Evolutionary conservation across 2,113 vertebrate genomes (phyloP).

Genomic region (Tyrannus savana): DNA sequence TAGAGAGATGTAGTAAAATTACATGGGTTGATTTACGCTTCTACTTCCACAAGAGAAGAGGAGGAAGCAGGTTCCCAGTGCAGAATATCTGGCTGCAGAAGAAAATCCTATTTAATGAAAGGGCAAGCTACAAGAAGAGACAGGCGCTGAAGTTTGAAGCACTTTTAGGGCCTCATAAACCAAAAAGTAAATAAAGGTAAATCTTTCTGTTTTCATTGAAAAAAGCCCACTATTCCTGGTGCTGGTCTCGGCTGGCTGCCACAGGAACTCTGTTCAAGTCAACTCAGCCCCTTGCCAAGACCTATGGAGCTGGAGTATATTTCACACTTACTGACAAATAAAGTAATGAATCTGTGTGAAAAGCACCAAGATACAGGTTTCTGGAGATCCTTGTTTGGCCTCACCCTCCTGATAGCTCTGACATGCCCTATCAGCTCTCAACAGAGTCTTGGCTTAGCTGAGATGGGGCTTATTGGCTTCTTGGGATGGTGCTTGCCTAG

Average conservation of each 20-base stretch:
- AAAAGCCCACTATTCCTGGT: background rate
- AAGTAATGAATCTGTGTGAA: background rate
- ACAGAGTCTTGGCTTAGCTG: background rate
- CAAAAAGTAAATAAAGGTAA: background rate
- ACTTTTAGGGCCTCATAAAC: background rate
- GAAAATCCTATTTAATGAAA: background rate
- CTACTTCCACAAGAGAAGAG: background rate
- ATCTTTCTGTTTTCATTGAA: background rate
- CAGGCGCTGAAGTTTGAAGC: background rate
- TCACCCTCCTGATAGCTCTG: background rate
- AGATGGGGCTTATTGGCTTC: background rate
- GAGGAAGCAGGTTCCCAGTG: background rate
- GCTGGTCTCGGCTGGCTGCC: accelerated
- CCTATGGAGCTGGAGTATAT: background rate
- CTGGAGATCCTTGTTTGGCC: background rate
- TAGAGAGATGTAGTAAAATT: background rate
- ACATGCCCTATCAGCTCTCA: background rate
- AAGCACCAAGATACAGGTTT: background rate
- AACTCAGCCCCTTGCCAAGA: background rate
- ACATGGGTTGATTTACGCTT: background rate
- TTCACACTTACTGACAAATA: background rate
- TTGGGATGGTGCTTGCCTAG: background rate
- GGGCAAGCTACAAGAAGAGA: background rate
- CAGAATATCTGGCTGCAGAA: background rate
- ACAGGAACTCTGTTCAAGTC: background rate